Conservation (phyloP, 2,113 vertebrate species). For the Craseonycteris thonglongyai region DNA sequence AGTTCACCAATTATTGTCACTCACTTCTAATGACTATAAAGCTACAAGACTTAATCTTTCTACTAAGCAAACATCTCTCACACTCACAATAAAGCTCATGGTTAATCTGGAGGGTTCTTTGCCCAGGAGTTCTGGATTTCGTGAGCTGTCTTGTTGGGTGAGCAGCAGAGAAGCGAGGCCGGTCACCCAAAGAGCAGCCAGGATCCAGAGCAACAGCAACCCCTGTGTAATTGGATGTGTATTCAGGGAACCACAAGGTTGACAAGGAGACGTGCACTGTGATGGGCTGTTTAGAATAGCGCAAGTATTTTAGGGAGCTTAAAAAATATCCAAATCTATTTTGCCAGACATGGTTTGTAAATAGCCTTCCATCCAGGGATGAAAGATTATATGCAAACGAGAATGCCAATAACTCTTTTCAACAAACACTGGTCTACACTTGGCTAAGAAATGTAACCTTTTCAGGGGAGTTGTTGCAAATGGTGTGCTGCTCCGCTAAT, state of each 20-base stretch:
- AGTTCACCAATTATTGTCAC: neutral
- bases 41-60: neutral
- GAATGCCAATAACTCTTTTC: slow-evolving; percentile 30
- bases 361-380: slow-evolving; percentile 43
- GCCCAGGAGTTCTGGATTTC: neutral
- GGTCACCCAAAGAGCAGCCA: neutral
- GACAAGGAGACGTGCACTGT: slow-evolving; percentile 6
- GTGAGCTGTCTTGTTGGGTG: neutral
- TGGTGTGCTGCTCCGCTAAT: slow-evolving; percentile 27
- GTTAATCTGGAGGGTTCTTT: slow-evolving; percentile 23
- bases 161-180: neutral
- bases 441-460: slow-evolving; percentile 27
- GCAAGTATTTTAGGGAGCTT: slow-evolving; percentile 49
- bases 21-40: slow-evolving; percentile 4
- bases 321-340: slow-evolving; percentile 52
- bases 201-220: neutral
- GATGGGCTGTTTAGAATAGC: slow-evolving; percentile 46
- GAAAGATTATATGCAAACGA: slow-evolving; percentile 58
- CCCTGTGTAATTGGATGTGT: neutral
- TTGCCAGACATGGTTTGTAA: slow-evolving; percentile 58
- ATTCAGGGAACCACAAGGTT: neutral
- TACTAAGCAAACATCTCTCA: neutral
- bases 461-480: slow-evolving; percentile 14
- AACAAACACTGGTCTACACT: slow-evolving; percentile 52
- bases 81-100: neutral